A percentile compares a stretch with the other conserved stretches of the same genome.
Conservation (phyloP, 2,888 invertebrate genomes). For the Orchestes rusci region DNA sequence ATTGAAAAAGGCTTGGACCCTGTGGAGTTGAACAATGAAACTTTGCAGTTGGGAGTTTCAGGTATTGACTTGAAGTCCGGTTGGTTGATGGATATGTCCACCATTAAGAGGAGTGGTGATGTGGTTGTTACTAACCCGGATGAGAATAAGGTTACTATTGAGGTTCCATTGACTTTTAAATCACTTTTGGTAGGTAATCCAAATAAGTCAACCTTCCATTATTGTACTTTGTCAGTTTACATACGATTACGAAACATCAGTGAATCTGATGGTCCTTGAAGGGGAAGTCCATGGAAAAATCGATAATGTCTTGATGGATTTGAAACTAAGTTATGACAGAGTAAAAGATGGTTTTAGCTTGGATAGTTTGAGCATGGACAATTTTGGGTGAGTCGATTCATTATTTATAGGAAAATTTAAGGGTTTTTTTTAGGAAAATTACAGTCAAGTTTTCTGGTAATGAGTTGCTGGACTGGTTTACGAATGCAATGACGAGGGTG, state of each 20-base stretch:
- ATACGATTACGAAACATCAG: slow-evolving; percentile 48
- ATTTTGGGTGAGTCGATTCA: slow-evolving; percentile 32
- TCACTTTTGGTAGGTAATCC: slow-evolving; percentile 24
- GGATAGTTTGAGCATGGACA: slow-evolving; percentile 28
- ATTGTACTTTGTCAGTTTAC: slow-evolving; percentile 42
- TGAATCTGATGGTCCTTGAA: slow-evolving; percentile 48
- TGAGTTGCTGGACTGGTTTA: slow-evolving; percentile 26
- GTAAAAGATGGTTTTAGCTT: slow-evolving; percentile 24
- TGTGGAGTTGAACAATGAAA: slow-evolving; percentile 45
- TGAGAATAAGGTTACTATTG: slow-evolving; percentile 19
- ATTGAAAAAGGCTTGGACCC: slow-evolving; percentile 47
- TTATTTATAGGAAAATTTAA: not conserved
- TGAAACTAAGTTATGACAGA: slow-evolving; percentile 29
- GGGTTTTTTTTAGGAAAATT: slow-evolving; percentile 23
- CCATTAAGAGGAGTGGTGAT: slow-evolving; percentile 46
- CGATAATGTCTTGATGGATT: slow-evolving; percentile 25
- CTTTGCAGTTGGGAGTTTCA: slow-evolving; percentile 35
- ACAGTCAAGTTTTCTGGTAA: slow-evolving; percentile 26
- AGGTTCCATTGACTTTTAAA: slow-evolving; percentile 24
- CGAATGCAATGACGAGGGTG: slow-evolving; percentile 21
- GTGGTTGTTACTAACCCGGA: slow-evolving; percentile 32
- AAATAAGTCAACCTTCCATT: not conserved
- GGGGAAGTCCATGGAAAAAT: slow-evolving; percentile 48
- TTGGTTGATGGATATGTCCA: slow-evolving; percentile 45
- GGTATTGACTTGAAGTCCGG: slow-evolving; percentile 47